These are phyloP conservation scores for Callinectes sapidus DNA, from an alignment of 2,888 invertebrate species.

Conservation along the genomic window DNA sequence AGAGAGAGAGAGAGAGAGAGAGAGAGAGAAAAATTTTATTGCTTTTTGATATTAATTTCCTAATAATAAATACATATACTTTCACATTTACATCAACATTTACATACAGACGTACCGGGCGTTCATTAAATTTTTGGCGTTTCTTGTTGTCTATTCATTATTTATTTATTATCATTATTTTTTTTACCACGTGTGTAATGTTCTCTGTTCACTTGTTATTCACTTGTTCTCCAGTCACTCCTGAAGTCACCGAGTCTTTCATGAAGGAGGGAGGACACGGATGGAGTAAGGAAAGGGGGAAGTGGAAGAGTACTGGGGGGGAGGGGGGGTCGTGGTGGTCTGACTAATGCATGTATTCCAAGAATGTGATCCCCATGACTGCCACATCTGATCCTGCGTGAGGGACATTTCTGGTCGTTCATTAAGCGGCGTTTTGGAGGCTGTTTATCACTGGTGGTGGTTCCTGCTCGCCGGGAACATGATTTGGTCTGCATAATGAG, in stretches of 20 bases:
- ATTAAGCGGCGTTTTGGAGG: constrained; percentile 32
- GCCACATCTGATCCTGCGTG: neutral
- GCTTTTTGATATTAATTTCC: neutral
- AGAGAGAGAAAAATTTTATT: neutral
- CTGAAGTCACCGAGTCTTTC: neutral
- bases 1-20: constrained; percentile 25
- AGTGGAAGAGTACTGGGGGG: neutral
- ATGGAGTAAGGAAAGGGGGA: neutral
- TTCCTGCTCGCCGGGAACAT: constrained; percentile 5
- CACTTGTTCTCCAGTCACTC: neutral
- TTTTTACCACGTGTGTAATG: neutral
- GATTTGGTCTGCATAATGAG: constrained; percentile 23
- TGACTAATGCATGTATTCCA: constrained; percentile 51
- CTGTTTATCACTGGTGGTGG: neutral
- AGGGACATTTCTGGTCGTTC: constrained; percentile 36
- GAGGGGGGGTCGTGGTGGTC: neutral
- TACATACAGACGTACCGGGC: too few relatives aligned
- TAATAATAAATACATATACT: neutral
- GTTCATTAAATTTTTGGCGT: too few relatives aligned
- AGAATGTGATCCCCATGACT: constrained; percentile 42
- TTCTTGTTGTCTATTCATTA: too few relatives aligned
- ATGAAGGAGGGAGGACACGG: neutral
- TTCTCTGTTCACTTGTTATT: neutral
- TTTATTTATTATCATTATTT: neutral
- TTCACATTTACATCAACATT: too few relatives aligned